Conservation (phyloP, 2,888 invertebrate genomes). For the Ectemnius lituratus region DNA sequence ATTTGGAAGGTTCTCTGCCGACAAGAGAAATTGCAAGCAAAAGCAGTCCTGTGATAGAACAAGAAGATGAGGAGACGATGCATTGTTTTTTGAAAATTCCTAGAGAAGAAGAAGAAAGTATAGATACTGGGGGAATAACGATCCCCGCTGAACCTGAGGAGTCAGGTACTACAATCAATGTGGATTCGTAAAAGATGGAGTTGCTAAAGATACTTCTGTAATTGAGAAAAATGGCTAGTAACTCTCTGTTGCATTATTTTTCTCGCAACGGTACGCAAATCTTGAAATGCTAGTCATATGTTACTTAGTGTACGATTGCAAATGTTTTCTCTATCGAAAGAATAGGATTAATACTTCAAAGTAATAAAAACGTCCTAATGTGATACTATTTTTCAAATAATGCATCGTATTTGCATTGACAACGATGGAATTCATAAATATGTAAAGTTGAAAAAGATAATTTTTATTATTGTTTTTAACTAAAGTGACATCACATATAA, state of each 20-base stretch:
- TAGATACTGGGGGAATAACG: slow-evolving; percentile 81
- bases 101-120: slow-evolving; percentile 77
- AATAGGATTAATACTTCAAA: slow-evolving; percentile 38
- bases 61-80: slow-evolving; percentile 79
- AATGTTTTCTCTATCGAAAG: slow-evolving; percentile 28
- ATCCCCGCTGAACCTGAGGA: slow-evolving; percentile 79
- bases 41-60: slow-evolving; percentile 63
- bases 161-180: slow-evolving; percentile 56
- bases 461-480: slow-evolving; percentile 35
- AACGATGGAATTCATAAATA: slow-evolving; percentile 19
- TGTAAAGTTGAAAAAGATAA: neutral
- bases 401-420: slow-evolving; percentile 26
- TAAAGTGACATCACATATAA: slow-evolving; percentile 4
- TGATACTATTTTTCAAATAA: slow-evolving; percentile 52
- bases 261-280: slow-evolving; percentile 32
- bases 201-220: slow-evolving; percentile 37
- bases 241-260: slow-evolving; percentile 25
- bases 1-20: slow-evolving; percentile 70
- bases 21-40: slow-evolving; percentile 57
- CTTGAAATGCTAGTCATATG: slow-evolving; percentile 61
- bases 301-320: slow-evolving; percentile 54
- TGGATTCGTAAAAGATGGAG: slow-evolving; percentile 47
- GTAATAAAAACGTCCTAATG: slow-evolving; percentile 36
- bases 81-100: slow-evolving; percentile 73
- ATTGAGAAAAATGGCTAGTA: slow-evolving; percentile 19